Evolutionary conservation across 2,113 vertebrate genomes (phyloP), one percentile per base, ranked within the genome.

Genomic region (Chrysochloris asiatica): DNA sequence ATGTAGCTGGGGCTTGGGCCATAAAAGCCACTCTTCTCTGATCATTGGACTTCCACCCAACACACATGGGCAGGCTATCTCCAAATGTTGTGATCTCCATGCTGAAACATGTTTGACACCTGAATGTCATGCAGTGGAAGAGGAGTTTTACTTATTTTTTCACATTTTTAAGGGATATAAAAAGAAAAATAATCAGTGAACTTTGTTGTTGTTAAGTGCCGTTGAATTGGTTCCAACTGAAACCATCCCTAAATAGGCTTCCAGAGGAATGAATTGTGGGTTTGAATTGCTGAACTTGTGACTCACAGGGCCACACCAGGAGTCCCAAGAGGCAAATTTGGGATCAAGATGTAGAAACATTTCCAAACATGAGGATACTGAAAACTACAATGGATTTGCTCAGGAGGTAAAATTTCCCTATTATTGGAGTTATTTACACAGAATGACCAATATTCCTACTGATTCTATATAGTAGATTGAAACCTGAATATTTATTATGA

Each of bases 81-180:
- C 12, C 22, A 61, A 47, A 38, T 6, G 54, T 10, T 73, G 14
- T 4, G 22, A 0, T 28, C 14, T 48, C 24, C 26, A 6, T 38
- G 0, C n/a, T 45, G 3, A 8, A 22, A 84, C 2, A 14, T 16
- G 0, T 1, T 36, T 45, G 45, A 59, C 24, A 90, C 14, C 76
- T 50, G 50, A 75, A 92, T 90, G 4, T 52, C 43, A 56, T 86
- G 11, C 36, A 75, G 0, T 33, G 90, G 59, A 92, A 83, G 5
- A 28, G 4, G 19, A 88, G 65, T 83, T 73, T 88, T 16, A 75
- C 48, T 89, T 71, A 43, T 86, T 82, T 86, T n/a, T 94, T 2
- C 36, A 72, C 19, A 82, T 54, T 72, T 69, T 79, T 75, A 59
- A 41, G 90, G 17, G 69, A n/a, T 12, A 94, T 11, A 88, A 88